Conservation (phyloP, 2,113 vertebrate genomes). For the Excalfactoria chinensis region DNA sequence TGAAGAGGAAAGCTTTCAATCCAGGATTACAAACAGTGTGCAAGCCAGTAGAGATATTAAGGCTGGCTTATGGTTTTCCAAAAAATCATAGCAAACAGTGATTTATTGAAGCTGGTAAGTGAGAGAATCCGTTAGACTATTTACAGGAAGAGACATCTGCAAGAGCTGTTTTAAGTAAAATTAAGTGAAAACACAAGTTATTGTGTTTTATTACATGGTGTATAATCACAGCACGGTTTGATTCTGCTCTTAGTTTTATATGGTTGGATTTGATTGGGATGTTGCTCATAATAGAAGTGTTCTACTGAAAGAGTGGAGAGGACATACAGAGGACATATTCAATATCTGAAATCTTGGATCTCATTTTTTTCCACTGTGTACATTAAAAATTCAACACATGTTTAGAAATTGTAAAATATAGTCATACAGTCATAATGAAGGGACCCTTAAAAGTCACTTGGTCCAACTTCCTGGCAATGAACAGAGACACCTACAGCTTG, state of each 20-base stretch:
- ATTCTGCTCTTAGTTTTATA: not conserved
- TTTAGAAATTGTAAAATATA: not conserved
- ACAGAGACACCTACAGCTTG: too few relatives aligned
- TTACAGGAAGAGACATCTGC: not conserved
- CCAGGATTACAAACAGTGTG: not conserved
- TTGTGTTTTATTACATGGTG: not conserved
- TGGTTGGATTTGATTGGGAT: not conserved
- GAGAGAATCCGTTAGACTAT: not conserved
- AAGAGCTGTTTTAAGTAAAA: not conserved
- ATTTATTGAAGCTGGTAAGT: not conserved
- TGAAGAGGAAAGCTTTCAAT: not conserved
- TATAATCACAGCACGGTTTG: not conserved
- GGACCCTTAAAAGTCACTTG: too few relatives aligned
- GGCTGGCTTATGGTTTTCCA: not conserved
- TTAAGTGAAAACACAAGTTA: not conserved
- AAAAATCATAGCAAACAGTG: not conserved
- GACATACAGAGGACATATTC: not conserved
- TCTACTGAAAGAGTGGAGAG: not conserved
- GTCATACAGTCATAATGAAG: too few relatives aligned
- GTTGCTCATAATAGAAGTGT: not conserved
- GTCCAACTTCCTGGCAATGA: too few relatives aligned
- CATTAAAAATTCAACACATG: not conserved
- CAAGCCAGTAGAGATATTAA: not conserved
- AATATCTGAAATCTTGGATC: not conserved
- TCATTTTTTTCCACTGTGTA: accelerated